Conservation (phyloP, 1,140 invertebrate genomes). For the Apis florea region DNA sequence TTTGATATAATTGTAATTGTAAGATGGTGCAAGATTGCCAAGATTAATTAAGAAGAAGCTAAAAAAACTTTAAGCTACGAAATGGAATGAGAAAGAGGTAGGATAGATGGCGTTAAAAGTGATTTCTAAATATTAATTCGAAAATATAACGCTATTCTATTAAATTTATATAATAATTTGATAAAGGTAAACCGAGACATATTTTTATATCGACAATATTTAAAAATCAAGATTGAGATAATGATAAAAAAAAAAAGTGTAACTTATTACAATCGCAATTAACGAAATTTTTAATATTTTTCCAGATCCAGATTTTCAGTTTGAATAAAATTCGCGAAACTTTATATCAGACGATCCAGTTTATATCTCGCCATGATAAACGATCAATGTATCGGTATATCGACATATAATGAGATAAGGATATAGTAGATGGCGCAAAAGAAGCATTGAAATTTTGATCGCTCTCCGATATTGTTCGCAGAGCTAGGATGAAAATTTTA, state of each 20-base stretch:
- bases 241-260: too few species aligned
- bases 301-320: too few species aligned
- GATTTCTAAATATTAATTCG: conserved; percentile 20
- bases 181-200: too few species aligned
- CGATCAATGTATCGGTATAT: too few species aligned
- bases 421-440: background rate
- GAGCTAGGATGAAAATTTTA: conserved; percentile 20
- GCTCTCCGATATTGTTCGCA: background rate
- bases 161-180: too few species aligned
- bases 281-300: too few species aligned
- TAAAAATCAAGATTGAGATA: too few species aligned
- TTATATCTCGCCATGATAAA: background rate
- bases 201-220: too few species aligned
- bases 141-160: background rate
- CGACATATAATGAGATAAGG: background rate
- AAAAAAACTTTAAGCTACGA: background rate
- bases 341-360: background rate
- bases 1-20: background rate
- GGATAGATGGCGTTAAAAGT: background rate
- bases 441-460: conserved; percentile 32
- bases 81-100: background rate
- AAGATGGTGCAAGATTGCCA: background rate
- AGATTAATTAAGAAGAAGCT: conserved; percentile 8
- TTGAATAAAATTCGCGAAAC: background rate
- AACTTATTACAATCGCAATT: too few species aligned